phyloP scores from a whole-genome alignment of 1,140 invertebrate genomes.

The Bicyclus anynana region DNA sequence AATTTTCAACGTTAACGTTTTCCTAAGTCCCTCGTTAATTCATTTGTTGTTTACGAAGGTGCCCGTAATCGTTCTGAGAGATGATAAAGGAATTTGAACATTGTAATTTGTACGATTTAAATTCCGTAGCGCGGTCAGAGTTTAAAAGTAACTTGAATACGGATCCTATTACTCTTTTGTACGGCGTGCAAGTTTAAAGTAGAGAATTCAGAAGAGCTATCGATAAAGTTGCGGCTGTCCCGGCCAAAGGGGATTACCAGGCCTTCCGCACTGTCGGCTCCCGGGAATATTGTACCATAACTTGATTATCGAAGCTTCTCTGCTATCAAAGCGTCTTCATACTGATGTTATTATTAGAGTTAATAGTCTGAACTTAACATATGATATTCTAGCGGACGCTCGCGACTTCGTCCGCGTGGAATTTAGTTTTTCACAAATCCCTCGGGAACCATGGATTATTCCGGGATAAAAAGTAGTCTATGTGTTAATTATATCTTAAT shows the following conservation, averaged over 20 bases:
- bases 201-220: slow-evolving; percentile 51
- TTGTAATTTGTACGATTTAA: not conserved
- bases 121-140: not conserved
- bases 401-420: too few species aligned
- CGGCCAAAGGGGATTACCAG: slow-evolving; percentile 47
- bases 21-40: too few species aligned
- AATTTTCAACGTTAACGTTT: too few species aligned
- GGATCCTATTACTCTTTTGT: slow-evolving; percentile 52
- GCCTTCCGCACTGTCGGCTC: slow-evolving; percentile 32
- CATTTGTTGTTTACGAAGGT: too few species aligned
- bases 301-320: slow-evolving; percentile 27
- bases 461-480: too few species aligned
- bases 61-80: too few species aligned
- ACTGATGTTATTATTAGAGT: not conserved
- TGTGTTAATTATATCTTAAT: too few species aligned
- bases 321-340: not conserved
- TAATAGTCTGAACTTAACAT: not conserved
- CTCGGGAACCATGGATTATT: too few species aligned
- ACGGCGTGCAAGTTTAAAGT: slow-evolving; percentile 49
- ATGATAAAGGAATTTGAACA: too few species aligned
- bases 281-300: slow-evolving; percentile 41
- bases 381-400: not conserved
- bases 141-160: slow-evolving; percentile 31
- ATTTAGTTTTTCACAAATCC: too few species aligned
- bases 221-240: slow-evolving; percentile 50